Base-by-base conservation (phyloP, 2,113 vertebrate species). In the Amia ocellicauda region DNA sequence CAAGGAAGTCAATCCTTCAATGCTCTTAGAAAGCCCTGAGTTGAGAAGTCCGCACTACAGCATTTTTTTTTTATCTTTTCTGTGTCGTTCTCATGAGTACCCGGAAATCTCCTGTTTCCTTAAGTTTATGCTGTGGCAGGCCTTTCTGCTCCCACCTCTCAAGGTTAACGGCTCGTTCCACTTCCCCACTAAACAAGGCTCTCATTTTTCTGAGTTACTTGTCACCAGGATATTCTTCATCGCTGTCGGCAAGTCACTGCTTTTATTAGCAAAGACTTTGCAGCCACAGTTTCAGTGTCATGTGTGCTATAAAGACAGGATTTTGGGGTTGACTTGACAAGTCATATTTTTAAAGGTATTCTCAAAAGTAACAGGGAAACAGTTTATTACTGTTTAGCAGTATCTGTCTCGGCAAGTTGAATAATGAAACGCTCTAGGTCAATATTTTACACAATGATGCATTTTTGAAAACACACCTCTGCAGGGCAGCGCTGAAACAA, bases 391-490 rank as follows among this genome's bases (percentile, higher is more conserved):
- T 87, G 85, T 86, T 92, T 91, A 93, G 88, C 85, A 86, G 86
- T 82, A 85, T 86, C 85, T 87, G 84, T 91, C 89, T 88, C 72
- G 73, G 76, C 71, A 82, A 74, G 77, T 84, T 93, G 93, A 98
- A 91, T 93, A 93, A 97, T 94, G 92, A 92, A 92, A 85, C 89
- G 84, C 83, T 88, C 79, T 76, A 89, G 88, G 91, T 93, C 91
- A 92, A 92, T 95, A 94, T 95, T 93, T 94, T 96, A 93, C 89
- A 92, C 88, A 90, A 81, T 88, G 88, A 93, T 93, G 86, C 88
- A 90, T 96, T 95, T 96, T 93, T 88, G 85, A 79, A 90, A 87
- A 84, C 84, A 86, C 86, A 88, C 77, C 82, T 91, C 85, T 88
- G 79, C 80, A 80, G 86, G 85, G 78, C 82, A 86, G 77, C 81